Percentiles rank a stretch among this genome's conserved stretches.
Evolutionary conservation across 2,888 invertebrate species (phyloP).

Genomic region (Vandiemenella viatica): DNA sequence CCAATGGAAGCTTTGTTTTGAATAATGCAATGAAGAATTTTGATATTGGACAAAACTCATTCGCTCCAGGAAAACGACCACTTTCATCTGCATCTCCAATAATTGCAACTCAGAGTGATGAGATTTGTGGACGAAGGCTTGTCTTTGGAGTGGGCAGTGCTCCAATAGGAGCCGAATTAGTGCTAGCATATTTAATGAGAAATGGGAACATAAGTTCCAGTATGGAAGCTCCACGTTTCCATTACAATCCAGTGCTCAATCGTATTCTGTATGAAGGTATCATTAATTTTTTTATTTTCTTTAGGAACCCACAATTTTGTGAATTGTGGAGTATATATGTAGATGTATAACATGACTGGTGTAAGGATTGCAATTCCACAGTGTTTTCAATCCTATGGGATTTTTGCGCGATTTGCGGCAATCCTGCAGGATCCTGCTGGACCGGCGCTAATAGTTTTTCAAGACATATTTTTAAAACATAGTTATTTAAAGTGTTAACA

Average conservation of each 20-base stretch:
- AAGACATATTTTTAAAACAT: too few relatives aligned
- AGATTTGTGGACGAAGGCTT: conserved; percentile 35
- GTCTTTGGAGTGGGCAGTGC: conserved; percentile 37
- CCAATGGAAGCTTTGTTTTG: conserved; percentile 35
- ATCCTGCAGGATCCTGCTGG: too few relatives aligned
- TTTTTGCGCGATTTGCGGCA: too few relatives aligned
- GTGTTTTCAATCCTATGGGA: too few relatives aligned
- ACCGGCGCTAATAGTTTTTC: too few relatives aligned
- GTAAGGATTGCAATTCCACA: too few relatives aligned
- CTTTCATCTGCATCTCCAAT: conserved; percentile 22
- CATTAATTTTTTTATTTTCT: too few relatives aligned
- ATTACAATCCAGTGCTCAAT: conserved; percentile 6
- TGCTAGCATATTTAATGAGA: conserved; percentile 31
- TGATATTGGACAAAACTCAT: conserved; percentile 10
- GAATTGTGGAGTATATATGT: too few relatives aligned
- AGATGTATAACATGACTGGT: too few relatives aligned
- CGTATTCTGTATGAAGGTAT: neutral
- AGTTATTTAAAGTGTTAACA: too few relatives aligned
- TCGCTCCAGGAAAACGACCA: conserved; percentile 16
- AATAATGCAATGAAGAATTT: conserved; percentile 27
- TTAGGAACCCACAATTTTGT: too few relatives aligned
- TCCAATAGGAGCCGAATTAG: conserved; percentile 33
- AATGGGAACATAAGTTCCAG: conserved; percentile 31
- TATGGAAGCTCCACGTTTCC: conserved; percentile 35
- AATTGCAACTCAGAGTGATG: conserved; percentile 20